These are phyloP conservation scores for Macrophya alboannulata DNA, from an alignment of 2,888 invertebrate genomes.

Conservation along the genomic window DNA sequence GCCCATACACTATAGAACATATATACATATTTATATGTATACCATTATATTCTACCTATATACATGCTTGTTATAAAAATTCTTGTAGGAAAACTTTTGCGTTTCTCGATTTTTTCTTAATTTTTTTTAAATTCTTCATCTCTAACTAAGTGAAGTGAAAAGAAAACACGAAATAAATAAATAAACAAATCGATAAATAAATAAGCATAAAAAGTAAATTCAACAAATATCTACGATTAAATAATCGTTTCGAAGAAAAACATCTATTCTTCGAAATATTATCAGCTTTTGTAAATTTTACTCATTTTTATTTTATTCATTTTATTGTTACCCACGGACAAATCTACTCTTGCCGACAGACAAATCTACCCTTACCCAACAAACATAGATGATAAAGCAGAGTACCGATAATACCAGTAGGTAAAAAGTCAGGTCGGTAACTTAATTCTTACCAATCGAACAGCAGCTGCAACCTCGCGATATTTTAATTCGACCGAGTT, in stretches of 20 bases:
- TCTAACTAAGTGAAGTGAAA: not conserved
- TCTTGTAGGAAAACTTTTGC: constrained; percentile 15
- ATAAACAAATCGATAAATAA: not conserved
- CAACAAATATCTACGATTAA: not conserved
- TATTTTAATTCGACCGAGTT: not conserved
- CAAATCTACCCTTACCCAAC: not conserved
- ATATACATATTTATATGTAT: not conserved
- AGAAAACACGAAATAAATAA: not conserved
- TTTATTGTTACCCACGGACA: not conserved
- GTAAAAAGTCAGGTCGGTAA: not conserved
- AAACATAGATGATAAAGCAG: not conserved
- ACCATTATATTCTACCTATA: not conserved
- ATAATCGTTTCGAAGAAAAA: not conserved
- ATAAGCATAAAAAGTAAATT: not conserved
- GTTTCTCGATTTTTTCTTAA: not conserved
- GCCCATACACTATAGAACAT: not conserved
- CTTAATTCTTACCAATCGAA: not conserved
- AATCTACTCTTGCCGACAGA: not conserved
- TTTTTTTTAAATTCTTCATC: not conserved
- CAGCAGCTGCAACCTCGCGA: not conserved
- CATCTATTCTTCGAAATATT: too few species aligned
- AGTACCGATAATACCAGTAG: not conserved
- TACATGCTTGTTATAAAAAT: constrained; percentile 11
- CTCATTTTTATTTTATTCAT: not conserved
- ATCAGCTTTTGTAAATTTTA: too few species aligned